phyloP scores from a whole-genome alignment of 2,113 vertebrate genomes.

The Micronycteris hirsuta region DNA sequence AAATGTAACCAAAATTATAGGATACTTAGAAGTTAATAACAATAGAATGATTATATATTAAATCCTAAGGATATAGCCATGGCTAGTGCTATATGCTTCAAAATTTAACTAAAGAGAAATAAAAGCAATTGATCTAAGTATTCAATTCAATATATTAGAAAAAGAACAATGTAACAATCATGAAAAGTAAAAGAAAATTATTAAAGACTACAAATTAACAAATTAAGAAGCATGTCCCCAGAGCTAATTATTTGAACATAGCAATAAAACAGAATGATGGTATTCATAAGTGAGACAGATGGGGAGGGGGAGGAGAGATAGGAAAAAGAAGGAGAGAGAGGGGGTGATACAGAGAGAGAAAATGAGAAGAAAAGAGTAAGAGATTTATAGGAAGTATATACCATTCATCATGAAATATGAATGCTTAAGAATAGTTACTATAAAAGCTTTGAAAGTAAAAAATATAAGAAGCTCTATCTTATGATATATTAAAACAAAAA shows the following conservation, averaged over 20 bases:
- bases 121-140: background rate
- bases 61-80: background rate
- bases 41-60: background rate
- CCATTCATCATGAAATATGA: background rate
- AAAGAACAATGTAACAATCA: background rate
- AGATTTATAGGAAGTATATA: background rate
- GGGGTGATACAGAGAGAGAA: too few relatives aligned
- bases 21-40: background rate
- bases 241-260: background rate
- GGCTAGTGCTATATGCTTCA: background rate
- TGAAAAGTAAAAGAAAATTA: background rate
- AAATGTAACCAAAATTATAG: background rate
- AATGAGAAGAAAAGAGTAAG: background rate
- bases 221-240: background rate
- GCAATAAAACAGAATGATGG: background rate
- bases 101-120: background rate
- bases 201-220: background rate
- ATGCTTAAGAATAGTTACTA: background rate
- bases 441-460: background rate
- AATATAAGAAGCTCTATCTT: background rate
- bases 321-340: fast-evolving
- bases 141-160: background rate
- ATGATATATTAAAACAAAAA: background rate
- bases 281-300: background rate
- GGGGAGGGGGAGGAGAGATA: background rate